Percentiles rank a stretch among this genome's conserved stretches.
phyloP scores from a whole-genome alignment of 1,140 invertebrate species.

The Brachystomella parvula region DNA sequence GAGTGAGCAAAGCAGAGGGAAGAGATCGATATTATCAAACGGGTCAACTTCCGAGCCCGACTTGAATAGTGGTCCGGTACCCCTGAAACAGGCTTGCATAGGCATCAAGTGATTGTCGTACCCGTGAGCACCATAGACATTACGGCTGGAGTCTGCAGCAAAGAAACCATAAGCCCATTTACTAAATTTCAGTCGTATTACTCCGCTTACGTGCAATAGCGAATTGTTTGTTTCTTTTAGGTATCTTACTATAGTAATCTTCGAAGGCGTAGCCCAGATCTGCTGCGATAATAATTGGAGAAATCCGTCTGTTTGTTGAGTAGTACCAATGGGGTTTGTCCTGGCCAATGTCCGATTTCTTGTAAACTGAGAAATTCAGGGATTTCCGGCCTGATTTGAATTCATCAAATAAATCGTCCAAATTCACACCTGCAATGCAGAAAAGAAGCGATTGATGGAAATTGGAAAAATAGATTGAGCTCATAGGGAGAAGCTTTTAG shows the following conservation, averaged over 20 bases:
- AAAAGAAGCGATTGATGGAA: not conserved
- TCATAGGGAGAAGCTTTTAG: not conserved
- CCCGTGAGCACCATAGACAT: constrained; percentile 58
- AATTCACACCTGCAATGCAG: constrained; percentile 5
- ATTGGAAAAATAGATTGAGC: not conserved
- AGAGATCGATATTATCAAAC: constrained; percentile 58
- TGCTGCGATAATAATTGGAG: constrained; percentile 51
- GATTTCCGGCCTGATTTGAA: constrained; percentile 44
- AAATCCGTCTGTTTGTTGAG: constrained; percentile 51
- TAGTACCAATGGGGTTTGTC: constrained; percentile 52
- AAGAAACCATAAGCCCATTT: not conserved
- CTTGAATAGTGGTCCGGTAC: constrained; percentile 56
- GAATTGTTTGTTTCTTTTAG: constrained; percentile 46
- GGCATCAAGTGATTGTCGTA: constrained; percentile 52
- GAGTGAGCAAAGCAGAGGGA: constrained; percentile 57
- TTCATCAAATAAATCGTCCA: constrained; percentile 48
- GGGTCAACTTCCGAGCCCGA: constrained; percentile 41
- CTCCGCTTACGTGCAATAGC: constrained; percentile 45
- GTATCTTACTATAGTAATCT: constrained; percentile 45
- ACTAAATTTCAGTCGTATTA: not conserved
- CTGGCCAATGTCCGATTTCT: constrained; percentile 50
- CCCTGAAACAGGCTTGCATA: constrained; percentile 64
- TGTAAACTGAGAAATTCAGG: constrained; percentile 51
- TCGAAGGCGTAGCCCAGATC: constrained; percentile 53
- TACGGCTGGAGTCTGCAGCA: not conserved